Evolutionary conservation across 2,888 invertebrate genomes (phyloP).

Genomic region (Holacanthella duospinosa): DNA sequence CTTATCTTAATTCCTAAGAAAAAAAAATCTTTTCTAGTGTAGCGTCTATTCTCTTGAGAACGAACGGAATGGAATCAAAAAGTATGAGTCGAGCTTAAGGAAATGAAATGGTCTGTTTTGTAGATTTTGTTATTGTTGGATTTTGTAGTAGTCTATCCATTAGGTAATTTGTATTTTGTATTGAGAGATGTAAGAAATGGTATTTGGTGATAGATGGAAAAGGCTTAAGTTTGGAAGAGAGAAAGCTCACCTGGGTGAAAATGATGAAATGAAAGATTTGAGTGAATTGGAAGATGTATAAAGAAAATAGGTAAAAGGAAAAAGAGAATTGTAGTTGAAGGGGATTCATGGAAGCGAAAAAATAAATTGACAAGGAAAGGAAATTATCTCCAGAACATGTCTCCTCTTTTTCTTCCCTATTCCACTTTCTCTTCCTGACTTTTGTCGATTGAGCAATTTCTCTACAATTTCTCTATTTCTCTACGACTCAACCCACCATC

Average conservation of each 20-base stretch:
- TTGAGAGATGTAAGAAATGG: too few relatives aligned
- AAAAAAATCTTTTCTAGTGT: too few relatives aligned
- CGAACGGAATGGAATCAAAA: too few relatives aligned
- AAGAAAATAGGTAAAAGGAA: background rate
- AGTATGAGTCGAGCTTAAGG: too few relatives aligned
- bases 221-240: too few relatives aligned
- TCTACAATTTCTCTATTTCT: background rate
- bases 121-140: too few relatives aligned
- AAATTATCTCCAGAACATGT: slow-evolving; percentile 11
- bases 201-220: too few relatives aligned
- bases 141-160: too few relatives aligned
- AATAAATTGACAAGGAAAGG: slow-evolving; percentile 13
- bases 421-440: background rate
- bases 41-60: too few relatives aligned
- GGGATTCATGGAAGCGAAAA: background rate
- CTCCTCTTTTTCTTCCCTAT: background rate
- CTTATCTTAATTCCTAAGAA: too few relatives aligned
- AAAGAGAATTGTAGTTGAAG: background rate
- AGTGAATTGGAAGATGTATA: background rate
- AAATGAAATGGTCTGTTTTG: too few relatives aligned
- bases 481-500: background rate
- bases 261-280: background rate
- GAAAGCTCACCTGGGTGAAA: background rate
- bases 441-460: slow-evolving; percentile 1
- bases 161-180: too few relatives aligned